Evolutionary conservation across 2,113 vertebrate genomes (phyloP).

Genomic region (Pongo abelii): DNA sequence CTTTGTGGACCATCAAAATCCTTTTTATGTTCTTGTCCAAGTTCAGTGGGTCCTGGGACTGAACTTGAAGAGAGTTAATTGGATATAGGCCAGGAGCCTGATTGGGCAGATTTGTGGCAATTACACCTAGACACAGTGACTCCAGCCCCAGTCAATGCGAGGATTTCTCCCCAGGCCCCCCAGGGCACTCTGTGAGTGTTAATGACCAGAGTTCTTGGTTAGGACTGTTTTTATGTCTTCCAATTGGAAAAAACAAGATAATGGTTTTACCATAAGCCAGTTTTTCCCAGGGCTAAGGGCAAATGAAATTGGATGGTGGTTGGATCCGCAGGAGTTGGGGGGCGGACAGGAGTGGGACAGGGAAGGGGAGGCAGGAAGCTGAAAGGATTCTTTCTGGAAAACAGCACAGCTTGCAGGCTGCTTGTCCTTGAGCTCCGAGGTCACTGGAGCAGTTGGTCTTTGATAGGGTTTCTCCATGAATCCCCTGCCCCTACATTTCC

Average conservation of each 20-base stretch:
- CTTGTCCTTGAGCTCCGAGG: background rate
- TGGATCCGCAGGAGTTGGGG: background rate
- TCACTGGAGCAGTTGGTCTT: background rate
- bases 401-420: background rate
- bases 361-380: background rate
- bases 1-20: background rate
- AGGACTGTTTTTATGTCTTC: conserved; percentile 39
- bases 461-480: background rate
- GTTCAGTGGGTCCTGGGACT: background rate
- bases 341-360: fast-evolving
- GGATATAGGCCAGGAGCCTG: background rate
- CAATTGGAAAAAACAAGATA: conserved; percentile 8
- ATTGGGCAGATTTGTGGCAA: background rate
- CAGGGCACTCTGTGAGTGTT: background rate
- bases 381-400: background rate
- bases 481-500: fast-evolving
- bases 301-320: background rate
- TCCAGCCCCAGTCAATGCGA: background rate
- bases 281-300: background rate
- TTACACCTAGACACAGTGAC: background rate
- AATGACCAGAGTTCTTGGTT: conserved; percentile 2
- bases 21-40: background rate
- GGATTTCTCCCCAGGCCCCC: background rate
- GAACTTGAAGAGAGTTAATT: background rate
- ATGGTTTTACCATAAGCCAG: background rate